These are phyloP conservation scores for Apodemus sylvaticus DNA, from an alignment of 2,113 vertebrate genomes.

Conservation along the genomic window DNA sequence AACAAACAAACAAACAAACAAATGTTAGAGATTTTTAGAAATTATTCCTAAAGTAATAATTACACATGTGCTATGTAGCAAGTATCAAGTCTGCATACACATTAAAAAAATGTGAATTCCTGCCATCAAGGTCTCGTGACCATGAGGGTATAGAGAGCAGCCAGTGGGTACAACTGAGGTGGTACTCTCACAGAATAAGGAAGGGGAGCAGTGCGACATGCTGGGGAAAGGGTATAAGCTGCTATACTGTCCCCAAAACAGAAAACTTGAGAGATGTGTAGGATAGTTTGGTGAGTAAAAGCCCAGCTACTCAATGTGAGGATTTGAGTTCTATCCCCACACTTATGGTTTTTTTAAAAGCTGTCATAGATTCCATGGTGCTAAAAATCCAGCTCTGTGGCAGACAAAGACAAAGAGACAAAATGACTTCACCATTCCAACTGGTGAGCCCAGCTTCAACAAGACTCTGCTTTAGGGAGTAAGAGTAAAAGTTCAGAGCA, in stretches of 20 bases:
- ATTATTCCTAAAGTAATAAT: slow-evolving; percentile 7
- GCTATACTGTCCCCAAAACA: background rate
- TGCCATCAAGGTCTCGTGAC: background rate
- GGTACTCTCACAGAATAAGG: background rate
- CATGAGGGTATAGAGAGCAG: background rate
- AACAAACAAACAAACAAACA: too few relatives aligned
- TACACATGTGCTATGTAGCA: background rate
- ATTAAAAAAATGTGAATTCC: background rate
- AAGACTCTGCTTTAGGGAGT: background rate
- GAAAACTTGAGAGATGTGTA: background rate
- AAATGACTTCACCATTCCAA: background rate
- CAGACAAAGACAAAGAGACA: background rate
- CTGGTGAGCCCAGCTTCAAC: background rate
- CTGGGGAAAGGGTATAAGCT: background rate
- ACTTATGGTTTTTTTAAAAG: background rate
- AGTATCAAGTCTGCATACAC: background rate
- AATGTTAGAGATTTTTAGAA: background rate
- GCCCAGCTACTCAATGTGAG: background rate
- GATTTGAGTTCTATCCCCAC: too few relatives aligned
- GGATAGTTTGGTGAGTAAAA: background rate
- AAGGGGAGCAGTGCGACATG: background rate
- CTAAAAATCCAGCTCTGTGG: background rate
- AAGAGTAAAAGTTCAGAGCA: background rate
- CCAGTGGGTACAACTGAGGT: background rate
- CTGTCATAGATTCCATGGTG: background rate